A percentile compares a stretch with the other conserved stretches of the same genome.
These are phyloP conservation scores for Eucriotettix oculatus DNA, from an alignment of 2,888 invertebrate genomes.

Conservation along the genomic window DNA sequence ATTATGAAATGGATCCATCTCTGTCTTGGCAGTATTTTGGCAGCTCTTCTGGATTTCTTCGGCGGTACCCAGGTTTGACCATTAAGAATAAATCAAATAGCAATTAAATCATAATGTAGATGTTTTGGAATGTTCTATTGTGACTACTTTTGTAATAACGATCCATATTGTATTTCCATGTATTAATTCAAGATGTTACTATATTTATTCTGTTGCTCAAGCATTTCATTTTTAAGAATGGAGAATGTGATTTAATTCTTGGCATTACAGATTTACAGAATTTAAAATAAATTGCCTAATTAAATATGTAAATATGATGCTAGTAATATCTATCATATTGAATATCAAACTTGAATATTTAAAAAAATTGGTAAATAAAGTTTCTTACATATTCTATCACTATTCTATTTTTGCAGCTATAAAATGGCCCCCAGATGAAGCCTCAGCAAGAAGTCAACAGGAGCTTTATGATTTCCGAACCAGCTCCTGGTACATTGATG, in stretches of 20 bases:
- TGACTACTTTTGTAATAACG: not conserved
- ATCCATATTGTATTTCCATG: not conserved
- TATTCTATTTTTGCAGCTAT: slow-evolving; percentile 6
- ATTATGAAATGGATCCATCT: slow-evolving; percentile 77
- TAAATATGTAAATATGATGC: no score
- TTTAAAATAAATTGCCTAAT: no score
- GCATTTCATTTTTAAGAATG: no score
- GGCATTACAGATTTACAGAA: no score
- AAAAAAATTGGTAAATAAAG: no score
- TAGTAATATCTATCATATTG: no score
- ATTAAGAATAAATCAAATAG: slow-evolving; percentile 2
- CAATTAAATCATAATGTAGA: not conserved
- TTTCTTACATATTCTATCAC: no score
- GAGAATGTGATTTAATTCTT: no score
- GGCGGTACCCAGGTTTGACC: slow-evolving; percentile 71
- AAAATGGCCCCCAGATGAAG: slow-evolving; percentile 46
- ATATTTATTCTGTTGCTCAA: no score
- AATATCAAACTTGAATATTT: no score
- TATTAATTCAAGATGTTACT: no score
- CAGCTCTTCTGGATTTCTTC: slow-evolving; percentile 84
- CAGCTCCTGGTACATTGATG: slow-evolving; percentile 37
- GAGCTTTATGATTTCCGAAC: slow-evolving; percentile 33
- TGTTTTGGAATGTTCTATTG: not conserved
- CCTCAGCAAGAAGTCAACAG: slow-evolving; percentile 51
- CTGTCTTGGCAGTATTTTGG: slow-evolving; percentile 99